Conservation (phyloP, 2,113 vertebrate species). For the Crocuta crocuta region DNA sequence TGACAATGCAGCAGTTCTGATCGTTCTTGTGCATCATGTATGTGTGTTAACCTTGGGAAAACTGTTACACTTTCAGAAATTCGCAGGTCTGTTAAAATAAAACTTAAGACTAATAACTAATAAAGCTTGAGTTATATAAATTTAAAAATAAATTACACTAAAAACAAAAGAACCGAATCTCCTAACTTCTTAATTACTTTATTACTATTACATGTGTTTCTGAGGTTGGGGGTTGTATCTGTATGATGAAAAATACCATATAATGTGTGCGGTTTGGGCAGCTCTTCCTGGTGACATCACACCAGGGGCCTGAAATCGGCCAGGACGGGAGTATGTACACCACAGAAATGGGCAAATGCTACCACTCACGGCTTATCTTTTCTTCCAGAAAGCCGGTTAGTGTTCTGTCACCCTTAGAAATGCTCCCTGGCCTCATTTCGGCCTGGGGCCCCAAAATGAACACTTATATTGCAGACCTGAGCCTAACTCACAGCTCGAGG, state of each 20-base stretch:
- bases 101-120: neutral
- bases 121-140: neutral
- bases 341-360: neutral
- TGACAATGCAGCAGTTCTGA: neutral
- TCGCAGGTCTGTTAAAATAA: neutral
- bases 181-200: slow-evolving; percentile 7
- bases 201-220: neutral
- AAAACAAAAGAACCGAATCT: neutral
- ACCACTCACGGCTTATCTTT: neutral
- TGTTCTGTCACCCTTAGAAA: neutral
- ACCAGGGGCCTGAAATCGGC: neutral
- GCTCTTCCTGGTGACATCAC: neutral
- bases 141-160: neutral
- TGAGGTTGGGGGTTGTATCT: neutral
- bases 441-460: neutral
- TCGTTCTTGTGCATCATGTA: neutral
- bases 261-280: neutral
- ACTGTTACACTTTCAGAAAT: neutral
- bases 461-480: neutral
- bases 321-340: neutral
- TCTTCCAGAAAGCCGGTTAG: neutral
- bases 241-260: neutral
- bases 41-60: neutral
- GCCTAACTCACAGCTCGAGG: neutral
- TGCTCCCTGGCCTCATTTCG: neutral